Percentiles rank a stretch among this genome's conserved stretches.
phyloP scores from a whole-genome alignment of 1,140 invertebrate species.

The Arion vulgaris region DNA sequence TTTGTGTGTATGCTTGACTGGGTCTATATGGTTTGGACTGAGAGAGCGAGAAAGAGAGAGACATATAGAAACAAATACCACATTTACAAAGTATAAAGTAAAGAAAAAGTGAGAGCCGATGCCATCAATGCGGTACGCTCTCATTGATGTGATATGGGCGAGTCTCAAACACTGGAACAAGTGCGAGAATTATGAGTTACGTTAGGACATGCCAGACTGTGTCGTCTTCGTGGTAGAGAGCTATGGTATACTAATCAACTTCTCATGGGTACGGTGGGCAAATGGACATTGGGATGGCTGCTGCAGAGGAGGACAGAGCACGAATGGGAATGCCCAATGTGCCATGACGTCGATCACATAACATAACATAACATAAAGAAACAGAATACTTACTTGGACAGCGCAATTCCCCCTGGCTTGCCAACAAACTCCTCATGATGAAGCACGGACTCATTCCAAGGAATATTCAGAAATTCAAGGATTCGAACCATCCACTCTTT shows the following conservation, averaged over 20 bases:
- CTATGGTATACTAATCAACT: too few species aligned
- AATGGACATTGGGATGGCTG: background rate
- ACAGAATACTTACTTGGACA: constrained; percentile 83
- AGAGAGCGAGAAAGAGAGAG: too few species aligned
- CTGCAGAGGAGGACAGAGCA: background rate
- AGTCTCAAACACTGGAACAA: too few species aligned
- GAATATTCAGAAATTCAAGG: constrained; percentile 90
- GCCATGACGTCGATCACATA: background rate
- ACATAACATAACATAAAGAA: background rate
- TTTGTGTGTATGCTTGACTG: too few species aligned
- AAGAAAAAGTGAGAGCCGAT: too few species aligned
- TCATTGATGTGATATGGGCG: too few species aligned
- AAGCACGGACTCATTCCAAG: constrained; percentile 95
- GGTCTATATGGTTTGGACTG: too few species aligned
- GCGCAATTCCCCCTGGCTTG: constrained; percentile 90
- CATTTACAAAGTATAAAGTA: too few species aligned
- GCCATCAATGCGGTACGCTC: too few species aligned
- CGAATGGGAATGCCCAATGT: background rate
- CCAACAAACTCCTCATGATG: constrained; percentile 98
- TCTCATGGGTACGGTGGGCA: too few species aligned
- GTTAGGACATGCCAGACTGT: background rate
- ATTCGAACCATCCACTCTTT: constrained; percentile 91
- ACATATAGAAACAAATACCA: too few species aligned
- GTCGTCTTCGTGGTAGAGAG: background rate
- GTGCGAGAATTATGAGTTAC: too few species aligned